Base-by-base conservation (phyloP, 1,140 invertebrate genomes). In the Colletes latitarsis region DNA sequence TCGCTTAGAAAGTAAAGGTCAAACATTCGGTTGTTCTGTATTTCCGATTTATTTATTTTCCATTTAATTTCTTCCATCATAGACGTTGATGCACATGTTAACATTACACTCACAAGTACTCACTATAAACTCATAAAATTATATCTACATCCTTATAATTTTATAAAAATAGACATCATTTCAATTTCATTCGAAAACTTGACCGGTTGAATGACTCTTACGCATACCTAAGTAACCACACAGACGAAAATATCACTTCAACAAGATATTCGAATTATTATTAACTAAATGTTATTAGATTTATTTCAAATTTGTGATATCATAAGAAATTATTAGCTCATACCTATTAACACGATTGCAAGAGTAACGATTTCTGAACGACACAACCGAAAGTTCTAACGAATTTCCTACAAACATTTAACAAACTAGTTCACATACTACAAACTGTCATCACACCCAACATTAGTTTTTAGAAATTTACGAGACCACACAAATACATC, bases 21-120 rank as follows among this genome's bases (percentile, higher is more conserved):
- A 60, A 69, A 43, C 46, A 71, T 68, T n/a, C 10, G 15, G 12
- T 62, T 14, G 1, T 5, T 71, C 6, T 6, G 52, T 71, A 63
- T 14, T 9, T 39, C 57, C 17, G 10, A 43, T 53, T 69, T 70
- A 41, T 77, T 77, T 77, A 71, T 71, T 62, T 63, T 62, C 30
- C 12, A 49, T 77, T 17, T 10, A 49, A 68, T 21, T 49, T 62
- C 14, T 64, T 66, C 52, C 19, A 49, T 17, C 43, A 4, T 4
- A 58, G 17, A 15, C 9, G 15, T 10, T 19, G 43, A 58, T 43
- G 49, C 46, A 52, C 39, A 53, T 53, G 1, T 58, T 46, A 17
- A 6, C 12, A 41, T 4, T 55, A 63, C n/a, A 77, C n/a, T 62
- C 30, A 71, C 17, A 60, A 49, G 52, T 70, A 39, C 8, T 52